Base-by-base conservation (phyloP, 2,888 invertebrate genomes). In the Rhabditoides inermis region DNA sequence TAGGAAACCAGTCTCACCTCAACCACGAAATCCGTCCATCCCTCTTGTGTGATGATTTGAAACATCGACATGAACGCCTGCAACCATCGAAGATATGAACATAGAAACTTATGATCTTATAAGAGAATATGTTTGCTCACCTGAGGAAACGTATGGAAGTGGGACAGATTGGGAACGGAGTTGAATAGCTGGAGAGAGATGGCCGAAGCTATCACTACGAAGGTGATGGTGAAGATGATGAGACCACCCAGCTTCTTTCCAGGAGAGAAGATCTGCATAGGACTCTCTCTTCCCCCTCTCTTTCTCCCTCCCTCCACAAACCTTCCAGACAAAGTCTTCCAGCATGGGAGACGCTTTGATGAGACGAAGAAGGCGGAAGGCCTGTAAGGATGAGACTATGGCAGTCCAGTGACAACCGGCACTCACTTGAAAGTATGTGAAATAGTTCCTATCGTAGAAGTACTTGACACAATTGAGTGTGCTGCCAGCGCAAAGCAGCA, bases 31-130 rank as follows among this genome's bases (percentile, higher is more conserved):
- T 98, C 98, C 1, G 95, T 94, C 98, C 98, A 99, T 6, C 95
- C 98, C 82, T 99, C 98, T 84, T 99, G 98, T 0, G 98, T 98
- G 53, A 99, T 82, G 76, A 99, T 98, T 87, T 99, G 98, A 78
- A 99, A 99, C 98, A 99, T 99, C 74, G 94, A 92, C 94, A 98
- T 95, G 77, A 95, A 94, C 1, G 95, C 95, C 86, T 88, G 78
- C 42, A 58, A n/a, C n/a, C n/a, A n/a, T n/a, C n/a, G n/a, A n/a
- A n/a, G n/a, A n/a, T n/a, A n/a, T n/a, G n/a, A n/a, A n/a, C n/a
- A n/a, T n/a, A n/a, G n/a, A n/a, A n/a, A n/a, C n/a, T n/a, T 7
- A 18, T 18, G 27, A 10, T 32, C n/a, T n/a, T 12, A n/a, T 32
- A 32, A 32, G 35, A 32, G 10, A 32, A 32, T 12, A 32, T n/a